These are phyloP conservation scores for Polyodon spathula DNA, from an alignment of 2,113 vertebrate genomes.

Conservation along the genomic window DNA sequence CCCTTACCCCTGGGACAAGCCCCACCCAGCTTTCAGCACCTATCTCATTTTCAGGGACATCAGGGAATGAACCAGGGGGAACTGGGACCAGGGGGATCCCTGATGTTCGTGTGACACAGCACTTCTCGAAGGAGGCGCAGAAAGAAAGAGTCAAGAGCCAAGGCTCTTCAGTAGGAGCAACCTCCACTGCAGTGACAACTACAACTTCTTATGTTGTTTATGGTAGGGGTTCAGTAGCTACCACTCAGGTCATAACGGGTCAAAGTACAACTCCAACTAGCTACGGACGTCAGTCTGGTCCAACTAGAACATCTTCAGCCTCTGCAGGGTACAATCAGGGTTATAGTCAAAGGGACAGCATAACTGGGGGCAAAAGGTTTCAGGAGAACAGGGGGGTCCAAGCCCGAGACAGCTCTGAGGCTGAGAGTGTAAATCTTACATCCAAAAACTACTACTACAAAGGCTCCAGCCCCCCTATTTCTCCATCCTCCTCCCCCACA, in stretches of 20 bases:
- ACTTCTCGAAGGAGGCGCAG: conserved; percentile 81
- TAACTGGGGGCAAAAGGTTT: conserved; percentile 22
- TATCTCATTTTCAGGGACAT: conserved; percentile 61
- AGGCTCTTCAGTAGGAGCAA: conserved; percentile 56
- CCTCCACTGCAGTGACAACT: conserved; percentile 48
- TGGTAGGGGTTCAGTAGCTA: conserved; percentile 36
- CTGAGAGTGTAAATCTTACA: conserved; percentile 40
- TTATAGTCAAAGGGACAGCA: conserved; percentile 46
- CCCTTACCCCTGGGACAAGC: conserved; percentile 85
- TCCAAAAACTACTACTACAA: conserved; percentile 76
- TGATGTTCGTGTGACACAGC: conserved; percentile 76
- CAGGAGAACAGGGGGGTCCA: conserved; percentile 25
- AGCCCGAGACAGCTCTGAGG: conserved; percentile 59
- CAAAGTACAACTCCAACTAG: background rate
- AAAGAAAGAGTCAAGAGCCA: conserved; percentile 65
- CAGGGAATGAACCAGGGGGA: conserved; percentile 47
- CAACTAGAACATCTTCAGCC: conserved; percentile 16
- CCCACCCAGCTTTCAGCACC: conserved; percentile 85
- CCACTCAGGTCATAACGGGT: conserved; percentile 14
- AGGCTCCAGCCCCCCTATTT: conserved; percentile 74
- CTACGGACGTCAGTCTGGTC: conserved; percentile 30
- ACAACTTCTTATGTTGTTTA: conserved; percentile 23
- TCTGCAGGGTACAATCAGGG: conserved; percentile 44
- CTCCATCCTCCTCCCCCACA: conserved; percentile 69
- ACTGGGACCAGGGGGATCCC: conserved; percentile 58